Evolutionary conservation across 35 echinoderm and acorn worm genomes (phyloP).

Genomic region (Amphiura filiformis): DNA sequence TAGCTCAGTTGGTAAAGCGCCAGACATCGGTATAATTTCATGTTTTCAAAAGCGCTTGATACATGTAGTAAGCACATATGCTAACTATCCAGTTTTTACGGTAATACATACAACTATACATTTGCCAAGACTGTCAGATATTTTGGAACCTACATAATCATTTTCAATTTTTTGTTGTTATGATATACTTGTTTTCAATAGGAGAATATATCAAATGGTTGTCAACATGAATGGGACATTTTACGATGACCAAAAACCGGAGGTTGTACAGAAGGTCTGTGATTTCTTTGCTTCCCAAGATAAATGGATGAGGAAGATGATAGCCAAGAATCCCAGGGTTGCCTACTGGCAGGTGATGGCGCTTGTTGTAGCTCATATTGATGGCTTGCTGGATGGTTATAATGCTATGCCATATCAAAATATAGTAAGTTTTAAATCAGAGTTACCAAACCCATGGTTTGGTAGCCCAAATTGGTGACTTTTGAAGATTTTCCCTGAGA

Average conservation of each 20-base stretch:
- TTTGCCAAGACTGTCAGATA: background rate
- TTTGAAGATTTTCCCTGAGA: no score
- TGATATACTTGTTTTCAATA: background rate
- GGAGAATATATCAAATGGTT: slow-evolving; percentile 56
- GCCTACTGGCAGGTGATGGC: slow-evolving; percentile 63
- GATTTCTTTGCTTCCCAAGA: slow-evolving; percentile 67
- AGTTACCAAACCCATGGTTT: no score
- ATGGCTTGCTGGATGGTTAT: slow-evolving; percentile 81
- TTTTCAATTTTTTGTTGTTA: background rate
- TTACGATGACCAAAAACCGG: slow-evolving; percentile 16
- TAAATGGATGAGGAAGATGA: slow-evolving; percentile 62
- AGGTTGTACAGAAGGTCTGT: slow-evolving; percentile 15
- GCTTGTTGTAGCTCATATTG: slow-evolving; percentile 56
- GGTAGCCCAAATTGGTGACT: no score
- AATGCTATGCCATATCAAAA: slow-evolving; percentile 22
- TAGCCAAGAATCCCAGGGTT: slow-evolving; percentile 21
- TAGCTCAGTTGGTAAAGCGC: no score
- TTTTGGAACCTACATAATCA: background rate
- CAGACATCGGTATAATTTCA: no score
- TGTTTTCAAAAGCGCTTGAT: no score
- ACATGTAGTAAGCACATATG: no score
- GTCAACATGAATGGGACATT: slow-evolving; percentile 60
- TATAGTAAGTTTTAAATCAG: no score
- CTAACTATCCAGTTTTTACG: no score
- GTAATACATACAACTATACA: no score